A percentile compares a stretch with the other conserved stretches of the same genome.
phyloP scores from a whole-genome alignment of 2,888 invertebrate genomes.

The Andrena fulva region DNA sequence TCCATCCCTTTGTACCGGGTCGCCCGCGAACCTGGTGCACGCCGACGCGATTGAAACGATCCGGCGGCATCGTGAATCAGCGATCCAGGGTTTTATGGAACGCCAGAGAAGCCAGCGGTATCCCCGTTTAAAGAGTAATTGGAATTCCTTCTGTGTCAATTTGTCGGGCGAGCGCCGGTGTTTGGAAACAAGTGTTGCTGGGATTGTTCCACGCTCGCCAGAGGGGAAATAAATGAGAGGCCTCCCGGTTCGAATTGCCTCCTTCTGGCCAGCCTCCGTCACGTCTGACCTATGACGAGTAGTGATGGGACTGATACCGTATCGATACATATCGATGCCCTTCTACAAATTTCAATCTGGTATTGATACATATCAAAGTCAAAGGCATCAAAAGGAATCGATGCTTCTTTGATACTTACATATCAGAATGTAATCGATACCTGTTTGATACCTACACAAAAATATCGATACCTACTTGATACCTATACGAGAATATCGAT shows the following conservation, averaged over 20 bases:
- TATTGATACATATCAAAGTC: too few relatives aligned
- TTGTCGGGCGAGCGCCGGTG: slow-evolving; percentile 17
- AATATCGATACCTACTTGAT: too few relatives aligned
- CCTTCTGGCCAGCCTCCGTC: neutral
- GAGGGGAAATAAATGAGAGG: neutral
- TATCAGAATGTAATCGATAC: too few relatives aligned
- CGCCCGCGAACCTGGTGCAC: slow-evolving; percentile 22
- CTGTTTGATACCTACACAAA: too few relatives aligned
- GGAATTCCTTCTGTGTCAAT: slow-evolving; percentile 38
- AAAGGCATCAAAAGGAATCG: too few relatives aligned
- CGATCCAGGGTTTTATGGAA: slow-evolving; percentile 32
- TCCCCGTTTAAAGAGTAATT: slow-evolving; percentile 22
- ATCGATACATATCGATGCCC: too few relatives aligned
- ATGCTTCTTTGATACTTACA: too few relatives aligned
- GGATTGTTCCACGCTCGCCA: neutral
- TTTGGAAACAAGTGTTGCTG: neutral
- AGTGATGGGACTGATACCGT: too few relatives aligned
- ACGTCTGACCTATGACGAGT: neutral
- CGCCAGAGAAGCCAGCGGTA: neutral
- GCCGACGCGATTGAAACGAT: slow-evolving; percentile 28
- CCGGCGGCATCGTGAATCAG: slow-evolving; percentile 32
- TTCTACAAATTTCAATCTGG: too few relatives aligned
- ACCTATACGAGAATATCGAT: too few relatives aligned
- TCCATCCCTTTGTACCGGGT: slow-evolving; percentile 26
- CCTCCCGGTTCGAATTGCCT: neutral